These are phyloP conservation scores for Morphnarchus princeps DNA, from an alignment of 2,113 vertebrate genomes.

Conservation along the genomic window DNA sequence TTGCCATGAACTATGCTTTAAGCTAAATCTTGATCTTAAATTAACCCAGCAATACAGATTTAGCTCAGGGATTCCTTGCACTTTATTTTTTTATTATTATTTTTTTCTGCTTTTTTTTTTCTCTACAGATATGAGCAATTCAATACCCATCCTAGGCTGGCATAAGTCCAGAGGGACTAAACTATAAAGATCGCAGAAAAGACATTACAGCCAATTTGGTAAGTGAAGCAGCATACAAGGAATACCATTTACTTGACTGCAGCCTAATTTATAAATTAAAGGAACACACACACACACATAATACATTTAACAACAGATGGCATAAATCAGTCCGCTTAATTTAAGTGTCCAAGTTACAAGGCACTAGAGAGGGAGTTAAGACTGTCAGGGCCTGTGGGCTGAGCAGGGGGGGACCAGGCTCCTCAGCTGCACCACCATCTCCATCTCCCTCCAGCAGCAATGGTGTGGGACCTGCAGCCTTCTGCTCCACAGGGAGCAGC, in stretches of 20 bases:
- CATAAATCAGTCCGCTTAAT: not conserved
- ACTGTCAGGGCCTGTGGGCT: not conserved
- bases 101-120: not conserved
- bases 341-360: not conserved
- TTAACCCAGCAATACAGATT: not conserved
- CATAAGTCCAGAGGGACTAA: not conserved
- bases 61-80: not conserved
- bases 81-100: not conserved
- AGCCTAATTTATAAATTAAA: not conserved
- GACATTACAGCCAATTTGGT: not conserved
- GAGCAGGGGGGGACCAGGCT: not conserved
- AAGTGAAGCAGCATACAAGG: not conserved
- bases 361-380: not conserved
- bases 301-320: not conserved
- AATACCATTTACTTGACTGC: not conserved
- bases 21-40: not conserved
- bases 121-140: not conserved
- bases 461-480: accelerated
- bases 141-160: not conserved
- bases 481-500: not conserved
- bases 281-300: not conserved
- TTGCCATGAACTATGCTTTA: not conserved
- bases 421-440: not conserved
- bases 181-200: not conserved
- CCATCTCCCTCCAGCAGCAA: not conserved